Base-by-base conservation (phyloP, 2,797 vertebrate species). In the Pipistrellus pipistrellus region DNA sequence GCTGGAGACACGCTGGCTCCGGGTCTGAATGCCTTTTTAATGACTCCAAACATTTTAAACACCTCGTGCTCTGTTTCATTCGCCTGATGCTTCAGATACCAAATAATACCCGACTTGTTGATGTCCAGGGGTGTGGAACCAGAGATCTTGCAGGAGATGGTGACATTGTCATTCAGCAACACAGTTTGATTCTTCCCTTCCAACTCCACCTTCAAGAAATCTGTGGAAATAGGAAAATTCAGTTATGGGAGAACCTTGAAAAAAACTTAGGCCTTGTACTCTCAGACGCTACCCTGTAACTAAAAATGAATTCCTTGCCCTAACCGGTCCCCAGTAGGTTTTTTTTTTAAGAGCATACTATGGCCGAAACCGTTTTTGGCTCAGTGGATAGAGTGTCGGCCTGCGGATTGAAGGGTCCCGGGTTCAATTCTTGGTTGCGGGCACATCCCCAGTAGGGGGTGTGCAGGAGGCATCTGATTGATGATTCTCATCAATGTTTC, bases 161-260 rank as follows among this genome's bases (percentile, higher is more conserved):
- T 93, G 48, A 13, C 66, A 41, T 51, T 78, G 25, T n/a, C 23
- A 66, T 95, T 90, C 51, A 76, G 32, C 7, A 0, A 2, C 32
- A 20, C 85, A 0, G 1, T 69, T 46, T 90, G 85, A 38, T 1
- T 82, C 5, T 0, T 5, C 7, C 1, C 27, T 66, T 57, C 51
- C 69, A 83, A 92, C 25, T 88, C 20, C 30, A 93, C 38, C 48
- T 53, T 8, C 35, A 92, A 41, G 30, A 15, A 64, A 8, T 17
- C 95, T 96, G 75, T 30, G 32, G 21, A 30, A 83, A 46, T 13
- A 85, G 82, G 12, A 93, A 32, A 71, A 41, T 9, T 75, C n/a
- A 8, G 80, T 88, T 92, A 85, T 12, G 27, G 38, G 62, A 81
- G n/a, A 72, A 30, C 32, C 27, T 14, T 88, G 68, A 1, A 20